Conservation (phyloP, 2,888 invertebrate species). For the Strigamia crassipes region DNA sequence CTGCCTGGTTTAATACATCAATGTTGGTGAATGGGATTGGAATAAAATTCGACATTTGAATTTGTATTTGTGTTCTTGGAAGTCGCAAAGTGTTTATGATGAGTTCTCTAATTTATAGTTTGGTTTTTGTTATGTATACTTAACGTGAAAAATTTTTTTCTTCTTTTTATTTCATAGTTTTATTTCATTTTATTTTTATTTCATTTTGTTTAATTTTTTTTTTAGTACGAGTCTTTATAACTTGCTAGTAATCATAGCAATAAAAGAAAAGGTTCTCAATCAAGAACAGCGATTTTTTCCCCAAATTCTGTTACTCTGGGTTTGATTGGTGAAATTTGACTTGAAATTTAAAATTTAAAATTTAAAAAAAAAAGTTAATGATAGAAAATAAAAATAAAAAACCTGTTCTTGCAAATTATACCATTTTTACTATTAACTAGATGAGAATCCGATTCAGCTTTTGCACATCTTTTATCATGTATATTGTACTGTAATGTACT, state of each 20-base stretch:
- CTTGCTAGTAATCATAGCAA: constrained; percentile 15
- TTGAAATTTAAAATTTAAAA: neutral
- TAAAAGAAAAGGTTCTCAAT: constrained; percentile 37
- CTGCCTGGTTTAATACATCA: neutral
- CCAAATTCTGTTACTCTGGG: no score
- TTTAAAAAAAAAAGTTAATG: neutral
- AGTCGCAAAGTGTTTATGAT: neutral
- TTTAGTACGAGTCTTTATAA: neutral
- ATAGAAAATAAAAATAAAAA: neutral
- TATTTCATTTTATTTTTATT: neutral
- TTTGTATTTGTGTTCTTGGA: neutral
- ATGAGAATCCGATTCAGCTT: constrained; percentile 27
- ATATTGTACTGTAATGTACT: constrained; percentile 40
- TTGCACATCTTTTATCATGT: constrained; percentile 42
- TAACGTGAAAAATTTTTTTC: neutral
- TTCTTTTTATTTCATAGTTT: neutral
- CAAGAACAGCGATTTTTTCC: neutral
- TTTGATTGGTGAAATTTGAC: neutral
- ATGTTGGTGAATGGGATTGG: neutral
- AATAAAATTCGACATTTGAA: neutral
- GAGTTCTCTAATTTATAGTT: constrained; percentile 5
- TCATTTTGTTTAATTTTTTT: neutral
- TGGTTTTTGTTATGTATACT: neutral
- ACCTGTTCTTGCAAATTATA: neutral
- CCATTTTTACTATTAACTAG: neutral